Base-by-base conservation (phyloP, 2,888 invertebrate genomes). In the Argyresthia albistria region DNA sequence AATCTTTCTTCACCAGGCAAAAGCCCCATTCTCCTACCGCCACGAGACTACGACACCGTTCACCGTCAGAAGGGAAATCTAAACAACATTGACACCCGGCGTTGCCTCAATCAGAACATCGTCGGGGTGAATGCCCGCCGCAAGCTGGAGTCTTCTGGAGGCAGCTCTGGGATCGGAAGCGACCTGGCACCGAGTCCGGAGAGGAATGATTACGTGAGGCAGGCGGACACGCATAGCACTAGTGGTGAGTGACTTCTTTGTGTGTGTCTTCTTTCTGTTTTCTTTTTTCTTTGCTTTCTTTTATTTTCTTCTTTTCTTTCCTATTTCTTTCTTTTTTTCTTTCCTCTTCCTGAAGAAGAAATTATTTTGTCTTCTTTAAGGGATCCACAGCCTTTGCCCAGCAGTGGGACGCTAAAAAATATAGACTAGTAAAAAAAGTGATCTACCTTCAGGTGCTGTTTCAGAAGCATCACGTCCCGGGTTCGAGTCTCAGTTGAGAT, bases 11-110 rank as follows among this genome's bases (percentile, higher is more conserved):
- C 53, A 50, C 36, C 82, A 79, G 86, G 86, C 11, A 87, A 88
- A 55, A 91, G 90, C 7, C 97, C 97, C 0, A 91, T 98, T 52
- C 89, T 98, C 16, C 84, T 98, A 56, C 98, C 98, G 0, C 97
- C 98, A 0, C 90, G 96, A 35, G 98, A 98, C 78, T 98, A 98
- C 84, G 97, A 98, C 78, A 97, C 97, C 1, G 94, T 96, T 2
- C 95, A 95, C 70, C 90, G 95, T 52, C 92, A 87, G 66, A 87
- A 87, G 55, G 81, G 88, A 4, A 78, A 88, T 64, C 63, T 87
- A 43, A 81, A 63, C 62, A 86, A 87, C 62, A 88, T 87, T 1
- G 87, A 87, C 58, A 82, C 82, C 0, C 66, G 90, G 12, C 83
- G 93, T 39, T 93, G 93, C 66, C 80, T 93, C 50, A 93, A 93